Percentiles rank a stretch among this genome's conserved stretches.
Evolutionary conservation across 2,113 vertebrate species (phyloP).

Genomic region (Corydoras sp.): DNA sequence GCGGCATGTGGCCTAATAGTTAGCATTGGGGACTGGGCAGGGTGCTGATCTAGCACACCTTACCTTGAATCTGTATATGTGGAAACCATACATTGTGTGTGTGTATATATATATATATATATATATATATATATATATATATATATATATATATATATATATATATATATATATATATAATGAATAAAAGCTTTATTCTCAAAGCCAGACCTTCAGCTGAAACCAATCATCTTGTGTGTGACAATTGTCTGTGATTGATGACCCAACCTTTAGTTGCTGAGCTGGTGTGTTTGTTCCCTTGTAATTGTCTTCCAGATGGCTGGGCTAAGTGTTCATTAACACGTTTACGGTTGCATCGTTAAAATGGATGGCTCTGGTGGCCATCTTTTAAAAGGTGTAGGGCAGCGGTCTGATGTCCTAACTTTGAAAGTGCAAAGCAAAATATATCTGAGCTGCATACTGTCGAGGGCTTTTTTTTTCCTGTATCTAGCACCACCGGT

Average conservation of each 20-base stretch:
- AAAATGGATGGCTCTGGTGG: slow-evolving; percentile 46
- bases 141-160: too few relatives aligned
- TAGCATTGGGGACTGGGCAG: too few relatives aligned
- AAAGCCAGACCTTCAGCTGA: slow-evolving; percentile 46
- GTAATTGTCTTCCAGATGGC: slow-evolving; percentile 79
- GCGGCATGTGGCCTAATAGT: too few relatives aligned
- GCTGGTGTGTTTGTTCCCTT: slow-evolving; percentile 72
- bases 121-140: too few relatives aligned
- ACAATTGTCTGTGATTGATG: slow-evolving; percentile 72
- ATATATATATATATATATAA: too few relatives aligned
- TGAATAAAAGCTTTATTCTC: too few relatives aligned
- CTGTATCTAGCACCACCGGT: neutral
- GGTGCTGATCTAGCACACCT: too few relatives aligned
- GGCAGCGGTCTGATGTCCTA: slow-evolving; percentile 49
- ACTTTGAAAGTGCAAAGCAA: slow-evolving; percentile 43
- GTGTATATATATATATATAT: too few relatives aligned
- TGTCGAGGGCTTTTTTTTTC: neutral
- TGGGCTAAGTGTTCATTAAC: slow-evolving; percentile 74
- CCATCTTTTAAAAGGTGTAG: slow-evolving; percentile 32
- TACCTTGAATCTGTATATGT: too few relatives aligned
- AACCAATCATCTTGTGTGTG: slow-evolving; percentile 65
- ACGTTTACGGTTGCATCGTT: slow-evolving; percentile 57
- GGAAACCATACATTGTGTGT: too few relatives aligned
- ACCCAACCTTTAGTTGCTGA: slow-evolving; percentile 74
- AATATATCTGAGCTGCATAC: slow-evolving; percentile 41